A percentile compares a stretch with the other conserved stretches of the same genome.
Conservation (phyloP, 2,113 vertebrate species). For the Ceyx cyanopectus region DNA sequence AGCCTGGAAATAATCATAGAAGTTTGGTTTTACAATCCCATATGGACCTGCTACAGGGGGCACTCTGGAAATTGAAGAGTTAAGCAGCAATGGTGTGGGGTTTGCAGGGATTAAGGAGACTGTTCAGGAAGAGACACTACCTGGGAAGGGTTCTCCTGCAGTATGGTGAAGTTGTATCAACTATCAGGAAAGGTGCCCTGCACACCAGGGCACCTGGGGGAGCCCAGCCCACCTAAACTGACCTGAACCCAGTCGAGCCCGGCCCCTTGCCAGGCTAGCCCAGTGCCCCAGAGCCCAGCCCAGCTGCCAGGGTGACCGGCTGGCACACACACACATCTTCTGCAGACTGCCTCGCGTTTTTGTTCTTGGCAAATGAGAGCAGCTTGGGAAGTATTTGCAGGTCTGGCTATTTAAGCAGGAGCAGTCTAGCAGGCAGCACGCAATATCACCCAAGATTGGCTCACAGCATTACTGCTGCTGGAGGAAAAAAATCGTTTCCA, state of each 20-base stretch:
- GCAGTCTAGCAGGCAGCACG: neutral
- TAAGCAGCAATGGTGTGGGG: neutral
- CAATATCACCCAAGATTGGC: neutral
- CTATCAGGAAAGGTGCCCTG: neutral
- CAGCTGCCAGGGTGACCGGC: neutral
- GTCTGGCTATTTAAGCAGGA: neutral
- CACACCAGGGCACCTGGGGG: rapidly evolving
- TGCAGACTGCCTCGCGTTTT: neutral
- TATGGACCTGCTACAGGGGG: neutral
- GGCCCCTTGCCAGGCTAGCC: neutral
- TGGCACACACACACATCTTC: neutral
- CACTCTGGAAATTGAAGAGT: neutral
- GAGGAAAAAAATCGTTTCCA: neutral
- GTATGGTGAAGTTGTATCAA: neutral
- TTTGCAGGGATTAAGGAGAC: neutral
- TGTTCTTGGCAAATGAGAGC: neutral
- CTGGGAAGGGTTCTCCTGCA: neutral
- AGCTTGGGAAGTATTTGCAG: neutral
- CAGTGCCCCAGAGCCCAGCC: neutral
- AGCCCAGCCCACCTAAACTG: neutral
- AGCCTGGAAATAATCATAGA: neutral
- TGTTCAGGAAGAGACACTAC: neutral
- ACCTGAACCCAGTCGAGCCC: rapidly evolving
- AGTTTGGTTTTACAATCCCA: neutral
- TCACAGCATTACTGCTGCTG: neutral